Evolutionary conservation across 2,113 vertebrate genomes (phyloP).

Genomic region (Hucho hucho): DNA sequence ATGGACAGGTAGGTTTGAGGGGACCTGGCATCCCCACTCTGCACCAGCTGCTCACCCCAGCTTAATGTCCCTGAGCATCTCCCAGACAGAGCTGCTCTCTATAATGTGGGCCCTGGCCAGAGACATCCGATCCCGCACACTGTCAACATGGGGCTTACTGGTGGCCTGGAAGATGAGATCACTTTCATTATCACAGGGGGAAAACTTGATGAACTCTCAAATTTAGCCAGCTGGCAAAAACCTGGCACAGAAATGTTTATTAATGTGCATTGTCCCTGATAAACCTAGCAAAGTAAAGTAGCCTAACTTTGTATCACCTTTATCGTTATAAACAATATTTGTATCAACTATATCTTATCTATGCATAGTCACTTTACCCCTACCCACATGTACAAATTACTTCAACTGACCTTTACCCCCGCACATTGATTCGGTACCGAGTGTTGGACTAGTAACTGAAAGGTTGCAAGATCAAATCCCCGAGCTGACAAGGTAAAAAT

Average conservation of each 20-base stretch:
- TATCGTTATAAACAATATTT: background rate
- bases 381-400: too few relatives aligned
- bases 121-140: conserved; percentile 75
- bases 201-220: background rate
- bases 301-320: too few relatives aligned
- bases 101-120: conserved; percentile 78
- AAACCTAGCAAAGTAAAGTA: too few relatives aligned
- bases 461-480: too few relatives aligned
- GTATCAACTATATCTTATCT: background rate
- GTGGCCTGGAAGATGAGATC: conserved; percentile 72
- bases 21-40: background rate
- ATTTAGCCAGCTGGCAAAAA: too few relatives aligned
- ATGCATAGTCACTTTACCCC: too few relatives aligned
- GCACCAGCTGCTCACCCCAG: conserved; percentile 11
- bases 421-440: too few relatives aligned
- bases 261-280: too few relatives aligned
- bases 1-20: background rate
- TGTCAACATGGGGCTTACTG: conserved; percentile 80
- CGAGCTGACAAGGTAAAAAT: too few relatives aligned
- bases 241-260: too few relatives aligned
- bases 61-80: conserved; percentile 77
- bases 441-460: too few relatives aligned
- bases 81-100: conserved; percentile 83
- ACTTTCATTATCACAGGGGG: background rate
- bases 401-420: too few relatives aligned